These are phyloP conservation scores for Apotomis capreana DNA, from an alignment of 2,888 invertebrate genomes.

Conservation along the genomic window DNA sequence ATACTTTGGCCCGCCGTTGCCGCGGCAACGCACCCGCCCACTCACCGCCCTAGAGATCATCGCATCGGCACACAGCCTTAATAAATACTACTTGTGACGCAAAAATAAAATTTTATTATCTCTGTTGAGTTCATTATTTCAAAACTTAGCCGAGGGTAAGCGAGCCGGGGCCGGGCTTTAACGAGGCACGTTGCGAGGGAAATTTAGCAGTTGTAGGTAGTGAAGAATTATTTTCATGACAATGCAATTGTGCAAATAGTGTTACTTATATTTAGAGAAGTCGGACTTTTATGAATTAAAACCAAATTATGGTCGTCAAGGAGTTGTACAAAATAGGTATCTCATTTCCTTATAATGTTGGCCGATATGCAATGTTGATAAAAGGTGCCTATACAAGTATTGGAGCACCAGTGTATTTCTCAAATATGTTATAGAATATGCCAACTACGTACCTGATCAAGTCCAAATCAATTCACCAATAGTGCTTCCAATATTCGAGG, in stretches of 20 bases:
- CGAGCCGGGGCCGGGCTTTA: conserved; percentile 57
- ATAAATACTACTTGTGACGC: conserved; percentile 67
- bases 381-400: too few relatives aligned
- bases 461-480: neutral
- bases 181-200: conserved; percentile 62
- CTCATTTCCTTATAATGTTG: too few relatives aligned
- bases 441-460: neutral
- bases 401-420: too few relatives aligned
- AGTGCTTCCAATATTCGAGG: neutral
- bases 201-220: conserved; percentile 55
- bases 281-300: too few relatives aligned
- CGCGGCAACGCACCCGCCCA: conserved; percentile 76
- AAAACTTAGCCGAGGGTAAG: conserved; percentile 64
- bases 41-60: conserved; percentile 73
- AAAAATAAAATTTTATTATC: conserved; percentile 79
- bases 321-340: too few relatives aligned
- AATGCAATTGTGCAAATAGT: conserved; percentile 16
- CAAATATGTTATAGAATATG: too few relatives aligned
- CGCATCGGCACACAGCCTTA: conserved; percentile 62
- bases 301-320: too few relatives aligned
- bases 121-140: conserved; percentile 74
- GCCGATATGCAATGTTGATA: too few relatives aligned
- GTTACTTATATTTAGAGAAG: neutral
- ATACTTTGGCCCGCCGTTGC: conserved; percentile 68
- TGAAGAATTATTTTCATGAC: conserved; percentile 5